Percentiles rank a stretch among this genome's conserved stretches.
These are phyloP conservation scores for Ptilodon capucinus DNA, from an alignment of 2,888 invertebrate genomes.

Conservation along the genomic window DNA sequence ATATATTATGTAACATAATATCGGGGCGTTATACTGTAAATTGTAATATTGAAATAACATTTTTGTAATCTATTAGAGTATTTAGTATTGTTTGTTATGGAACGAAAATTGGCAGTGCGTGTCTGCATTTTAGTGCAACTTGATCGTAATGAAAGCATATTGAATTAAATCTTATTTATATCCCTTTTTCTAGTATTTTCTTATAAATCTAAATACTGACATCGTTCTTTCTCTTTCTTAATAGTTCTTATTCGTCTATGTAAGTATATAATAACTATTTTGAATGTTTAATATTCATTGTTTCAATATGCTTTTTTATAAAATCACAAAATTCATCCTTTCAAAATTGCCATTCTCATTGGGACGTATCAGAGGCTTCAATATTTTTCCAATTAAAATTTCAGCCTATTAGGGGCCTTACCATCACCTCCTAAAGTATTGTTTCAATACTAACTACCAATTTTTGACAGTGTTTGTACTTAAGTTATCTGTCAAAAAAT, in stretches of 20 bases:
- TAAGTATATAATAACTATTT: not conserved
- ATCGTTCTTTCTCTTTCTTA: no score
- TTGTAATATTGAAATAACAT: constrained; percentile 51
- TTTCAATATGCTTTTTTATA: constrained; percentile 79
- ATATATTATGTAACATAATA: constrained; percentile 76
- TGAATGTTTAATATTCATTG: constrained; percentile 45
- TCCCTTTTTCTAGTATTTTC: constrained; percentile 4
- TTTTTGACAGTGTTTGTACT: no score
- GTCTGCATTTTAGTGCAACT: constrained; percentile 84
- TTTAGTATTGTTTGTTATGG: constrained; percentile 55
- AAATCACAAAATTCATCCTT: constrained; percentile 67
- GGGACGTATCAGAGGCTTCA: constrained; percentile 63
- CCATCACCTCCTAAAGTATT: no score
- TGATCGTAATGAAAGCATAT: constrained; percentile 73
- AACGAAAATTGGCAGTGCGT: constrained; percentile 79
- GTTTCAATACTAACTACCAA: no score
- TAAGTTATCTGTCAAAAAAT: no score
- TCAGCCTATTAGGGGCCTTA: no score
- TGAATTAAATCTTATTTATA: constrained; percentile 57
- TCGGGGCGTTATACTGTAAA: constrained; percentile 70
- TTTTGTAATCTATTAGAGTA: constrained; percentile 56
- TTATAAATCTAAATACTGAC: not conserved
- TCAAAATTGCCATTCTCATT: constrained; percentile 58
- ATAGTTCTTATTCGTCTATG: not conserved
- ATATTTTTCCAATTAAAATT: constrained; percentile 22